Conservation (phyloP, 64 coral and sea anemone genomes). For the Pocillopora verrucosa region DNA sequence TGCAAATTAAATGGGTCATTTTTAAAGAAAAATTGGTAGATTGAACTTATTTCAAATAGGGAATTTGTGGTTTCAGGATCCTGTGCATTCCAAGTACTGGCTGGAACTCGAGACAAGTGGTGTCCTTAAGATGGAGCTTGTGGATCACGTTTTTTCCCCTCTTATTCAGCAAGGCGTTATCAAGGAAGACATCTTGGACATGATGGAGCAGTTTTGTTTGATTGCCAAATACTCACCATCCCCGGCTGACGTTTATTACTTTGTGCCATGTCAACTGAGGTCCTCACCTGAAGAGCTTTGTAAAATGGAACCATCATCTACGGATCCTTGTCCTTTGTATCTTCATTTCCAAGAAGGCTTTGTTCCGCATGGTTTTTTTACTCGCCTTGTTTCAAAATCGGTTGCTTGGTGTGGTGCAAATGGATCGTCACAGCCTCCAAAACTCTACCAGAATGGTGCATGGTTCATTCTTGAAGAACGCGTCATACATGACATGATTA, state of each 20-base stretch:
- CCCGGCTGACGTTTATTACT: neutral
- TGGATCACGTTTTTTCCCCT: slow-evolving; percentile 23
- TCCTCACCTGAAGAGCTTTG: slow-evolving; percentile 6
- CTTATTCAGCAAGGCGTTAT: neutral
- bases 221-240: slow-evolving; percentile 1
- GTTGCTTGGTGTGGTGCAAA: slow-evolving; percentile 10
- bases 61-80: neutral
- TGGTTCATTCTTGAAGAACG: neutral
- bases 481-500: neutral
- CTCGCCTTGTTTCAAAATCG: slow-evolving; percentile 1
- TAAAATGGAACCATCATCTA: neutral
- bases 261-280: slow-evolving; percentile 35
- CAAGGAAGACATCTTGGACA: slow-evolving; percentile 30
- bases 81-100: slow-evolving; percentile 7
- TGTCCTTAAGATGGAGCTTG: slow-evolving; percentile 31
- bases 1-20: too few species aligned
- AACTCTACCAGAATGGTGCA: neutral
- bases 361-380: slow-evolving; percentile 32
- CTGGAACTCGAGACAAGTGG: slow-evolving; percentile 6
- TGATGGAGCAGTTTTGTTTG: slow-evolving; percentile 45
- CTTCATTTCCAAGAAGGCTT: slow-evolving; percentile 10
- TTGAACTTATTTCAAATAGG: too few species aligned
- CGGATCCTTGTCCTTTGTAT: slow-evolving; percentile 37
- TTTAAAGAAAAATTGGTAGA: too few species aligned
- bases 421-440: neutral